Percentiles rank a stretch among this genome's conserved stretches.
These are phyloP conservation scores for Nephrotoma appendiculata DNA, from an alignment of 2,888 invertebrate genomes.

Conservation along the genomic window DNA sequence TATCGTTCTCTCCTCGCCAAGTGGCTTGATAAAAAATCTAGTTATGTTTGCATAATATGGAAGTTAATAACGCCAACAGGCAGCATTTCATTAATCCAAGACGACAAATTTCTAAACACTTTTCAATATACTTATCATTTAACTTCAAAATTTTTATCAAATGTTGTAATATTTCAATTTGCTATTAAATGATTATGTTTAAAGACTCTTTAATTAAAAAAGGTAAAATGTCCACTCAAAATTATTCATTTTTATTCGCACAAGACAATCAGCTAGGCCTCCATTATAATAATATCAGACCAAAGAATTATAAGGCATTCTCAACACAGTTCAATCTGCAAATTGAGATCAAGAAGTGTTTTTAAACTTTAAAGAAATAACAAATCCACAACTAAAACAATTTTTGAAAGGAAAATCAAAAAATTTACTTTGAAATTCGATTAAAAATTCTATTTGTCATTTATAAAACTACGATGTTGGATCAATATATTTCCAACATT, in stretches of 20 bases:
- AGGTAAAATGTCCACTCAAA: not conserved
- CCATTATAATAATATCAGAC: not conserved
- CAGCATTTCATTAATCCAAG: too few relatives aligned
- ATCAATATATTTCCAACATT: too few relatives aligned
- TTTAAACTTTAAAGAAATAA: not conserved
- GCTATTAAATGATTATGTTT: too few relatives aligned
- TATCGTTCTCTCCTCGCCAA: too few relatives aligned
- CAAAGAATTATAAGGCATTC: not conserved
- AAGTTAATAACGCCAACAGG: too few relatives aligned
- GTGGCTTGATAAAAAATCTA: too few relatives aligned
- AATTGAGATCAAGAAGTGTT: not conserved
- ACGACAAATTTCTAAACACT: too few relatives aligned
- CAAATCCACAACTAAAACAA: not conserved
- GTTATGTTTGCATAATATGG: too few relatives aligned
- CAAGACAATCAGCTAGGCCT: not conserved
- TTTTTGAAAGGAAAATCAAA: not conserved
- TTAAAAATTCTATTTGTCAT: not conserved
- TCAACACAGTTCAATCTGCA: not conserved
- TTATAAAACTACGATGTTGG: not conserved
- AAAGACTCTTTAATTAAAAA: too few relatives aligned
- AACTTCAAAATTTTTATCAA: too few relatives aligned
- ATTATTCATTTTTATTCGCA: not conserved
- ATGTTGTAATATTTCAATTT: too few relatives aligned
- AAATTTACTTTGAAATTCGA: not conserved
- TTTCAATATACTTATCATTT: too few relatives aligned